A percentile compares a stretch with the other conserved stretches of the same genome.
phyloP scores from a whole-genome alignment of 2,797 vertebrate genomes.

The Clarias platycephalus region DNA sequence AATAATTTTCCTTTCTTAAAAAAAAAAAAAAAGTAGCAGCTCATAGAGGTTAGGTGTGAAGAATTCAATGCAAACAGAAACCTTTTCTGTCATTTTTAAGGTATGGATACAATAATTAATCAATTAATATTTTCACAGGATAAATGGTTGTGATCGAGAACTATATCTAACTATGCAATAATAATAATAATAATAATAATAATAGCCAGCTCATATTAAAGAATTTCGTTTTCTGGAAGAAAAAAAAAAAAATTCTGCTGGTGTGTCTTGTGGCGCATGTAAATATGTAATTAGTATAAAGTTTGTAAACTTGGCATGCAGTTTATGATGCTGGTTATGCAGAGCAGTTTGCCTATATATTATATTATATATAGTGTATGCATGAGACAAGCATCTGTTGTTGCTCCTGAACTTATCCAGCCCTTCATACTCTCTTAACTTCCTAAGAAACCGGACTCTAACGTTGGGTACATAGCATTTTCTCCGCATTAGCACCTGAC shows the following conservation, averaged over 20 bases:
- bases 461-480: too few relatives aligned
- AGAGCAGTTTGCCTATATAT: not conserved
- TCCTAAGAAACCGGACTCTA: too few relatives aligned
- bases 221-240: not conserved
- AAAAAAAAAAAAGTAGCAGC: too few relatives aligned
- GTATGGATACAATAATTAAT: not conserved
- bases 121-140: not conserved
- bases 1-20: not conserved
- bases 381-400: constrained; percentile 1
- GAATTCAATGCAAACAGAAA: not conserved
- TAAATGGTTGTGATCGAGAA: not conserved
- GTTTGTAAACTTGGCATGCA: constrained; percentile 7
- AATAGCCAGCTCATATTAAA: not conserved
- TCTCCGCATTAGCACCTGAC: too few relatives aligned
- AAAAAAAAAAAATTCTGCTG: not conserved
- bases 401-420: not conserved
- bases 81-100: not conserved
- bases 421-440: not conserved
- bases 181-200: not conserved
- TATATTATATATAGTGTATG: not conserved
- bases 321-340: constrained; percentile 7
- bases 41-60: not conserved
- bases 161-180: not conserved
- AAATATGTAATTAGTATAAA: not conserved
- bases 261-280: too few relatives aligned